Base-by-base conservation (phyloP, 2,888 invertebrate species). In the Pyralis farinalis region DNA sequence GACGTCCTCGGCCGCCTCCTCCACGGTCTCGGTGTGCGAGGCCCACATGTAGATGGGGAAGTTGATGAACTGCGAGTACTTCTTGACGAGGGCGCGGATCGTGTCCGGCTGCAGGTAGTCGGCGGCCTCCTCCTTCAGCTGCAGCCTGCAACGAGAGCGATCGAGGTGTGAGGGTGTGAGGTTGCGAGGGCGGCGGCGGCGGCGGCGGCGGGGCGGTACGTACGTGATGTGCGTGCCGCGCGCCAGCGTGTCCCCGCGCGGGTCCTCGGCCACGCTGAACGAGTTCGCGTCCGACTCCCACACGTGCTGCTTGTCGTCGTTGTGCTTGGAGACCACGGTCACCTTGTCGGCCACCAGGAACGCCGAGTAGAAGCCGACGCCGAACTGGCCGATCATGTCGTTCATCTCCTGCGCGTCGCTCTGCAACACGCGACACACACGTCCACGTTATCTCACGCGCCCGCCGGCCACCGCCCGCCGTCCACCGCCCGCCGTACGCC, bases 21-120 rank as follows among this genome's bases (percentile, higher is more conserved):
- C 55, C 3, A 63, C 63, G 45, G 62, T 58, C 51, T 58, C 60
- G 44, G 60, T 58, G 88, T 87, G 90, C 60, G 91, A 91, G 42
- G 95, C 93, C 98, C 98, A 99, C 77, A 99, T 85, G 83, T 95
- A 95, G 76, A 99, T 99, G 46, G 97, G 97, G 92, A 99, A 99
- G 86, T 98, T 99, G 78, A 99, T 99, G 88, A 99, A 99, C 90
- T 99, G 99, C 3, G 98, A 98, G 89, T 99, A 99, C 84, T 99
- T 99, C 87, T 95, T 96, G 48, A 99, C 95, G 45, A 99, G 91
- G 60, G 94, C 94, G 63, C 94, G 94, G 56, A 99, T 92, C 0
- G 97, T 97, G 68, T 96, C 95, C 51, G 95, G 92, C 82, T 99
- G 98, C 66, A 99, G 86, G 91, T 96, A 99, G 88, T 99, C 99